Evolutionary conservation across 1,140 invertebrate species (phyloP), one percentile per base, ranked within the genome.

Genomic region (Apolygus lucorum): DNA sequence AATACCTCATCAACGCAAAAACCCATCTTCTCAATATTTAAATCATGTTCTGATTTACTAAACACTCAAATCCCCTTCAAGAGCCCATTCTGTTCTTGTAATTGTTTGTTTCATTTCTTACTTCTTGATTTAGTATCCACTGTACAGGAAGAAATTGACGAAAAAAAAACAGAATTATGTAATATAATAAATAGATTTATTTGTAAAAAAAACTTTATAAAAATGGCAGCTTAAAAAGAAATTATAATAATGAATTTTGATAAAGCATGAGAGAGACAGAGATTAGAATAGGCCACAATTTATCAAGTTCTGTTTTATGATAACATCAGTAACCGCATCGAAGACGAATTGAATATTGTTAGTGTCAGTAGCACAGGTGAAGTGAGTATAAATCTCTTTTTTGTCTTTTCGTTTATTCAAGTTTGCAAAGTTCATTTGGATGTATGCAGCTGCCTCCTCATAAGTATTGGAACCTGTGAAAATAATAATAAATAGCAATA

Each of bases 291-390:
- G 84, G 67, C 94, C 95, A 81, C 92, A 93, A 81, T 95, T 92
- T 80, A 92, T 93, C 63, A 96, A 83, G 81, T 95, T 96, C 77
- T 93, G 92, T 78, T 94, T 94, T 77, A 96, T 93, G 74, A 95
- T 93, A 70, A 95, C 91, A 82, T 95, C 92, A 68, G 92, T 93
- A 69, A 95, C 91, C 69, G 90, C 90, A 79, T 95, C 92, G 77
- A 95, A 95, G 24, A 95, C 92, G 79, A 95, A 95, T 78, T 93
- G 88, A 70, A 95, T 93, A 78, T 95, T 95, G 70, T 86, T 89
- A 52, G 92, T 95, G 76, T 95, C 93, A 52, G 93, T 95, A 28
- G 93, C 92, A 82, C 92, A 95, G 21, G 92, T 95, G 76, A 94
- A 90, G 78, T 95, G 92, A 71, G 90, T 92, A 77, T 95, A 95